Evolutionary conservation across 2,888 invertebrate genomes (phyloP).

Genomic region (Phania funesta): DNA sequence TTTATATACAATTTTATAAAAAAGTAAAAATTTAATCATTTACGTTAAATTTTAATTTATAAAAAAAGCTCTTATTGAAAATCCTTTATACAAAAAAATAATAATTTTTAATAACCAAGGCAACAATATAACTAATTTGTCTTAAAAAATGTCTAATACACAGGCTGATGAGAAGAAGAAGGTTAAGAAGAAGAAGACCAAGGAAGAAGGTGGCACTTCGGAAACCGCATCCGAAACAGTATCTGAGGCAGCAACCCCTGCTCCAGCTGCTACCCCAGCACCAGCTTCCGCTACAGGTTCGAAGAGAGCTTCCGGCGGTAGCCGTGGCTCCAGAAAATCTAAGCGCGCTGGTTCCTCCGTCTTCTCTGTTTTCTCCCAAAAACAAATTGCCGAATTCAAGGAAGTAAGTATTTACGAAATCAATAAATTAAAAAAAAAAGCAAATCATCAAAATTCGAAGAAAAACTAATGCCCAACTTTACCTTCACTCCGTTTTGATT

Average conservation of each 20-base stretch:
- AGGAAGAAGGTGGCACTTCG: constrained; percentile 84
- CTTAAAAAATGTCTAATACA: background rate
- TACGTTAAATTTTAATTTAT: too few species aligned
- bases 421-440: background rate
- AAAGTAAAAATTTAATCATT: too few species aligned
- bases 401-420: constrained; percentile 83
- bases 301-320: constrained; percentile 90
- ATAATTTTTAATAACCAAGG: background rate
- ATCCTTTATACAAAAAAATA: background rate
- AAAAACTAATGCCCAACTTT: constrained; percentile 15
- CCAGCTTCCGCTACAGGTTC: constrained; percentile 87
- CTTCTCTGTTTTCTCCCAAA: constrained; percentile 98
- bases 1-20: too few species aligned
- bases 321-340: constrained; percentile 83
- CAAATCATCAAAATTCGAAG: background rate
- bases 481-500: background rate
- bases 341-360: constrained; percentile 96
- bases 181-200: constrained; percentile 93
- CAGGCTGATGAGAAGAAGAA: constrained; percentile 97
- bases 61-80: too few species aligned
- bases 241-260: constrained; percentile 84
- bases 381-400: constrained; percentile 97
- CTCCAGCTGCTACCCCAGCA: constrained; percentile 86
- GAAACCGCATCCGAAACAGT: constrained; percentile 83
- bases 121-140: background rate